Base-by-base conservation (phyloP, 2,888 invertebrate species). In the Andrena hattorfiana region DNA sequence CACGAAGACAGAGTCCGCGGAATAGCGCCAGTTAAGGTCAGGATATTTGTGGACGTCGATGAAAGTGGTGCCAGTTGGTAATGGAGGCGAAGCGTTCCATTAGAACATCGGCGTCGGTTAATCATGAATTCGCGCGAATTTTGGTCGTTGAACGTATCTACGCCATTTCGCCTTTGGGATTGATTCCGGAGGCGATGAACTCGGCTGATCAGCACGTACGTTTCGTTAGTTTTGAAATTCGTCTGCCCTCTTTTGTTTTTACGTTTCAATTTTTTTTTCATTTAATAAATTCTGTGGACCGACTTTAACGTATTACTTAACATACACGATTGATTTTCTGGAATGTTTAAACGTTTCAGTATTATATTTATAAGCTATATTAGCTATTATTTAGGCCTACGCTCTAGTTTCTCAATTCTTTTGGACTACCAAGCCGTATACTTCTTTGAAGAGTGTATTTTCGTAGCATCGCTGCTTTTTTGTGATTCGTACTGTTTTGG, bases 1-100 rank as follows among this genome's bases (percentile, higher is more conserved):
- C 67, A 54, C 75, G 75, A 67, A 54, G 13, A 16, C 75, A 74
- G 67, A 48, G 54, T 28, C 80, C 30, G 59, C 56, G 63, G 81
- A 81, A 32, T 72, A 80, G 68, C 72, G 72, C 68, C 64, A 80
- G 80, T 80, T 81, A 81, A 81, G 81, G 81, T 81, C 81, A 81
- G 80, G 81, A 80, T 81, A 81, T 81, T 81, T 81, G 54, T 80
- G 56, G 81, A 72, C 73, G 66, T 26, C 42, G 80, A 81, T 81
- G 68, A 72, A 72, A 81, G 81, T 80, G 68, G 72, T 26, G 68
- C 54, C 62, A 54, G 54, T 67, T 56, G 51, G 70, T 64, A 59
- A 62, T 72, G 54, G 42, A 62, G 69, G 64, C 51, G 64, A 20
- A 28, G 20, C 64, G 42, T 62, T 49, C 30, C 49, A 51, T 60